These are phyloP conservation scores for Pseudorectes ferrugineus DNA, from an alignment of 2,113 vertebrate species.

Conservation along the genomic window DNA sequence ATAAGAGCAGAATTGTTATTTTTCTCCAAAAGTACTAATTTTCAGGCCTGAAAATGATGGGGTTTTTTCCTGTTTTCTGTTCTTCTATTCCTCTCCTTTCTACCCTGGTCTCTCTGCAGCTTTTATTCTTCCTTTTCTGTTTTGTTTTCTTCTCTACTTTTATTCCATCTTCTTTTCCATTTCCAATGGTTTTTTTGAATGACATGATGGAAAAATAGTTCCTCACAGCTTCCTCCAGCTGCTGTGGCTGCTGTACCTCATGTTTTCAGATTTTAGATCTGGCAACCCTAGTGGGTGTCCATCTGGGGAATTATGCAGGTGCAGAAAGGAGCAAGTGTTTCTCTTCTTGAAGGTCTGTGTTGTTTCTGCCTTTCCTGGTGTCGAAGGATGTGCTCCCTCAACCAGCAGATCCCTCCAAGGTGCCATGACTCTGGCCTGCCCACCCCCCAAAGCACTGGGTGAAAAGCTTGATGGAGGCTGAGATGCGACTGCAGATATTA, in stretches of 20 bases:
- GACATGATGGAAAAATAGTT: neutral
- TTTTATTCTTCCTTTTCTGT: neutral
- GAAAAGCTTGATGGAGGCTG: neutral
- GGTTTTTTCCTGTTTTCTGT: neutral
- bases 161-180: neutral
- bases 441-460: neutral
- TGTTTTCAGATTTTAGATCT: neutral
- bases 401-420: neutral
- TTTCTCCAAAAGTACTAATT: neutral
- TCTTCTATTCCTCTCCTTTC: neutral
- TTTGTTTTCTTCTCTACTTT: neutral
- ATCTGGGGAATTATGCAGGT: neutral
- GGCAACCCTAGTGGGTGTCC: neutral
- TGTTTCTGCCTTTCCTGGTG: neutral
- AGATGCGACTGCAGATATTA: neutral
- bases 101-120: neutral
- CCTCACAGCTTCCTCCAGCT: slow-evolving; percentile 16
- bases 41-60: neutral
- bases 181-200: neutral
- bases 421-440: neutral
- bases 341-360: neutral
- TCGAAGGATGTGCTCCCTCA: neutral
- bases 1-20: neutral
- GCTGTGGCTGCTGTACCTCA: neutral
- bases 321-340: slow-evolving; percentile 1